Evolutionary conservation across 2,888 invertebrate species (phyloP).

Genomic region (Coremacera marginata): DNA sequence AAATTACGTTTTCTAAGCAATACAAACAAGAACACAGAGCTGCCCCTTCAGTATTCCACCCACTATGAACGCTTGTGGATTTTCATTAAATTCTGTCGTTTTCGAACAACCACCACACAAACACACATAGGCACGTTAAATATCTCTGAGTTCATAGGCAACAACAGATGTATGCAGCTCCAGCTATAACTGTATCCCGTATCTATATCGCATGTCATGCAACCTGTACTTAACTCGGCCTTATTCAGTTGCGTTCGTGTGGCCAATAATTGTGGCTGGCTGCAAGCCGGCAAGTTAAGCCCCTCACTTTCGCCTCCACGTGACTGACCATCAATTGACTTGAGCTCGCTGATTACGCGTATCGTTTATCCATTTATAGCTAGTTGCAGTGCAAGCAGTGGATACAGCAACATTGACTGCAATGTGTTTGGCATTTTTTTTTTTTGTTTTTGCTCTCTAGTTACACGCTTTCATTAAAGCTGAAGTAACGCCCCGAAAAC

Average conservation of each 20-base stretch:
- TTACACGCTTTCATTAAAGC: constrained; percentile 19
- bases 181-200: background rate
- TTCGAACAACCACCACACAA: no score
- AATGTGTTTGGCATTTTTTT: constrained; percentile 37
- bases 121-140: no score
- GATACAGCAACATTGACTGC: background rate
- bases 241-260: constrained; percentile 60
- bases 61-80: no score
- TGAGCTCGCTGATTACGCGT: constrained; percentile 35
- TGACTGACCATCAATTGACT: constrained; percentile 9
- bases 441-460: constrained; percentile 57
- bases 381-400: background rate
- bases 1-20: background rate
- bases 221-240: constrained; percentile 39
- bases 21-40: background rate
- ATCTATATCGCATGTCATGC: constrained; percentile 11
- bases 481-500: background rate
- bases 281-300: background rate
- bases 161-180: background rate
- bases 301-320: background rate
- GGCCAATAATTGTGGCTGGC: constrained; percentile 56
- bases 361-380: constrained; percentile 39
- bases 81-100: no score
- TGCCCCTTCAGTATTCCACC: background rate
- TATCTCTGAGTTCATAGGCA: no score